Conservation (phyloP, 2,113 vertebrate genomes). For the Glaucomys volans region DNA sequence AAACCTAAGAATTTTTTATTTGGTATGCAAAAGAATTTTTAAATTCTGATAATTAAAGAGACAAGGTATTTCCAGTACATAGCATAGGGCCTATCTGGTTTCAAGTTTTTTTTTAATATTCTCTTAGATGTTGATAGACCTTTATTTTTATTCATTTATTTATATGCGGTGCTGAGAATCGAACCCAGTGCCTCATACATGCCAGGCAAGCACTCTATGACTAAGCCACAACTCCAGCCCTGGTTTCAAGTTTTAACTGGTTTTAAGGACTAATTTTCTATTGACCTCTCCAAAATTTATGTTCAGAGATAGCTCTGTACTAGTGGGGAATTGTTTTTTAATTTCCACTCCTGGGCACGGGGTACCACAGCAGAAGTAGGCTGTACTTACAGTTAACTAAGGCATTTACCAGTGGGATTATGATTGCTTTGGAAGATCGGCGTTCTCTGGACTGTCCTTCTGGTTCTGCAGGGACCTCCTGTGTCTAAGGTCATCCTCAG, state of each 20-base stretch:
- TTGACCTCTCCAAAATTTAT: not conserved
- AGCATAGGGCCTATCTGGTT: not conserved
- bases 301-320: not conserved
- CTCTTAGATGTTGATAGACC: too few species aligned
- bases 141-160: too few species aligned
- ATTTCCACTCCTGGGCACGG: not conserved
- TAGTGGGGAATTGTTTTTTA: not conserved
- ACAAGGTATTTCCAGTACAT: not conserved
- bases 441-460: not conserved
- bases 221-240: too few species aligned
- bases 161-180: too few species aligned
- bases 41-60: not conserved
- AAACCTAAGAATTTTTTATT: constrained; percentile 4
- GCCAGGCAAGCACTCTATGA: too few species aligned
- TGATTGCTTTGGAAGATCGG: not conserved
- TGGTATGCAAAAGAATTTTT: not conserved
- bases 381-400: not conserved
- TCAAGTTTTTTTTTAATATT: too few species aligned
- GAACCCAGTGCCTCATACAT: too few species aligned
- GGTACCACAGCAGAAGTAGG: not conserved
- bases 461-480: not conserved
- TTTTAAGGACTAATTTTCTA: not conserved
- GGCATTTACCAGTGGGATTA: not conserved
- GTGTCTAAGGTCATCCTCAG: not conserved
- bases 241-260: not conserved